phyloP scores from a whole-genome alignment of 2,113 vertebrate genomes.

The Aldabrachelys gigantea region DNA sequence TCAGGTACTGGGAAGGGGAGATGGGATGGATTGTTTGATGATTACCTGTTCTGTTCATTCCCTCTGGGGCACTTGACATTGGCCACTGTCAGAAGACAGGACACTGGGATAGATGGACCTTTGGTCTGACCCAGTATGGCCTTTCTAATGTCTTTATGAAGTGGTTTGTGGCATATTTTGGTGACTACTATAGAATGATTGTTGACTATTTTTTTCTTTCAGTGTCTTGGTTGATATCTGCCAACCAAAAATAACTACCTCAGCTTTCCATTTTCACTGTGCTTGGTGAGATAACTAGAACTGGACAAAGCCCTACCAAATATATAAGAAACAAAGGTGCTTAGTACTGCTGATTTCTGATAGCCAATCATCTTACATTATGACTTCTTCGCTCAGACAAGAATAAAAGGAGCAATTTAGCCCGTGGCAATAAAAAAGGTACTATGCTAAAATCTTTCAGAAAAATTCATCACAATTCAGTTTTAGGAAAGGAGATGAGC shows the following conservation, averaged over 20 bases:
- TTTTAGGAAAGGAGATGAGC: not conserved
- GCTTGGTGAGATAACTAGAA: not conserved
- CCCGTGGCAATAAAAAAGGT: not conserved
- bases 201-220: not conserved
- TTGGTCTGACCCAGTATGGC: no score
- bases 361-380: not conserved
- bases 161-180: not conserved
- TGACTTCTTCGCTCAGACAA: not conserved
- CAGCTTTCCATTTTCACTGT: not conserved
- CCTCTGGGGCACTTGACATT: no score
- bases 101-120: no score
- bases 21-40: no score
- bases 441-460: not conserved
- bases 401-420: not conserved
- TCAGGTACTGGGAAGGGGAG: no score
- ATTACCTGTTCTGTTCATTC: no score
- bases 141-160: no score
- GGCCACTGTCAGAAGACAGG: no score
- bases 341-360: not conserved
- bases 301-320: not conserved
- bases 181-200: not conserved
- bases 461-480: not conserved
- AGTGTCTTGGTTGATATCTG: not conserved
- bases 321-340: not conserved
- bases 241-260: not conserved